phyloP scores from a whole-genome alignment of 2,113 vertebrate species.

The Athene cunicularia region DNA sequence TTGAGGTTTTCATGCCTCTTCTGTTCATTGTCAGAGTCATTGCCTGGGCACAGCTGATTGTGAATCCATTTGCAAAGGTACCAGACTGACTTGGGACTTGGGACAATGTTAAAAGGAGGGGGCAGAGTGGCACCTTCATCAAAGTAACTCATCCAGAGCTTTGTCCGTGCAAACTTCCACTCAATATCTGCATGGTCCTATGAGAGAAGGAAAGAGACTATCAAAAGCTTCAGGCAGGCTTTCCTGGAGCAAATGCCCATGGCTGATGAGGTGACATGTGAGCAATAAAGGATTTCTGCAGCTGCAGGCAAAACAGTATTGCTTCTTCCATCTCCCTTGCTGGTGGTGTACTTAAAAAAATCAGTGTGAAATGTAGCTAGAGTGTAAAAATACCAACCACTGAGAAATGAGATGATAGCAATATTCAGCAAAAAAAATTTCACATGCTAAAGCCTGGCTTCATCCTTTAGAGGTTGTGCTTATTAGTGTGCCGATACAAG shows the following conservation, averaged over 20 bases:
- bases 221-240: not conserved
- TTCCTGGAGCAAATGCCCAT: not conserved
- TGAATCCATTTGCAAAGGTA: slow-evolving; percentile 94
- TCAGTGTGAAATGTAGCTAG: not conserved
- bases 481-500: not conserved
- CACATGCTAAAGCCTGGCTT: not conserved
- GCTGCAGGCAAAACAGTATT: not conserved
- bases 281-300: not conserved
- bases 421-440: not conserved
- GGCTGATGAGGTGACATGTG: not conserved
- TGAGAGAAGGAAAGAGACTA: not conserved
- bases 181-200: slow-evolving; percentile 97
- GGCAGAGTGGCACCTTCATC: slow-evolving; percentile 96
- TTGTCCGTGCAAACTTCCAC: slow-evolving; percentile 97
- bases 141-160: slow-evolving; percentile 99
- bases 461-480: not conserved
- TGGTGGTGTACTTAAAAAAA: not conserved
- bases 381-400: not conserved
- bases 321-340: not conserved
- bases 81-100: slow-evolving; percentile 93
- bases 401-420: not conserved
- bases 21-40: slow-evolving; percentile 77
- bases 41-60: slow-evolving; percentile 82
- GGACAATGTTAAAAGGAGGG: slow-evolving; percentile 93
- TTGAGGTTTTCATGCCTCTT: slow-evolving; percentile 89